phyloP scores from a whole-genome alignment of 2,888 invertebrate species.

The Eurois occulta region DNA sequence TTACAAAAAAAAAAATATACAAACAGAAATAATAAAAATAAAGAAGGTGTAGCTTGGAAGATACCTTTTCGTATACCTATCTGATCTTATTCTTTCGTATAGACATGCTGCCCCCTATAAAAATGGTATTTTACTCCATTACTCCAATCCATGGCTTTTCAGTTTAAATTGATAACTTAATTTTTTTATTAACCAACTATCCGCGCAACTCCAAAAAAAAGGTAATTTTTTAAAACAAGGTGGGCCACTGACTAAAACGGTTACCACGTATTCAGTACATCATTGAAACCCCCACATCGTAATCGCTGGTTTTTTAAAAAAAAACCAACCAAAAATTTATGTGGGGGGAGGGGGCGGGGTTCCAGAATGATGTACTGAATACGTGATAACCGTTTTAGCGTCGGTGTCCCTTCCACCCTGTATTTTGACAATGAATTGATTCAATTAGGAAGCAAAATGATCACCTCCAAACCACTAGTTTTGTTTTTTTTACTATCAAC shows the following conservation, averaged over 20 bases:
- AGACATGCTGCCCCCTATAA: background rate
- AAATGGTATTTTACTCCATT: background rate
- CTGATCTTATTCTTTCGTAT: background rate
- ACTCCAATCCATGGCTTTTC: background rate
- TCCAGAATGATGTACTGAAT: no score
- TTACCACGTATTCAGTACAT: no score
- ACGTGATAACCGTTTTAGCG: no score
- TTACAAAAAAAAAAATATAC: conserved; percentile 45
- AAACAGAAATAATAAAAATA: conserved; percentile 13
- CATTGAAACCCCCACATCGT: no score
- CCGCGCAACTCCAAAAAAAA: background rate
- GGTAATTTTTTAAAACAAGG: no score
- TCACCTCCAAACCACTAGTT: background rate
- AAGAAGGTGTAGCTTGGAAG: background rate
- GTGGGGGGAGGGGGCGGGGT: no score
- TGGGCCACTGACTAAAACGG: no score
- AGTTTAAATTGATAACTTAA: background rate
- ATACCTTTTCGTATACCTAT: background rate
- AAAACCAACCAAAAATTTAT: no score
- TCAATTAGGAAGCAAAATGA: background rate
- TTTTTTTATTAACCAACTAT: background rate
- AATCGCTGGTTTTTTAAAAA: no score
- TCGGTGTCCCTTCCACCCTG: no score
- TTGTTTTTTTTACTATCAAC: background rate
- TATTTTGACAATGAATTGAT: background rate